Evolutionary conservation across 2,888 invertebrate genomes (phyloP), one percentile per base, ranked within the genome.

Genomic region (Theodoxus fluviatilis): DNA sequence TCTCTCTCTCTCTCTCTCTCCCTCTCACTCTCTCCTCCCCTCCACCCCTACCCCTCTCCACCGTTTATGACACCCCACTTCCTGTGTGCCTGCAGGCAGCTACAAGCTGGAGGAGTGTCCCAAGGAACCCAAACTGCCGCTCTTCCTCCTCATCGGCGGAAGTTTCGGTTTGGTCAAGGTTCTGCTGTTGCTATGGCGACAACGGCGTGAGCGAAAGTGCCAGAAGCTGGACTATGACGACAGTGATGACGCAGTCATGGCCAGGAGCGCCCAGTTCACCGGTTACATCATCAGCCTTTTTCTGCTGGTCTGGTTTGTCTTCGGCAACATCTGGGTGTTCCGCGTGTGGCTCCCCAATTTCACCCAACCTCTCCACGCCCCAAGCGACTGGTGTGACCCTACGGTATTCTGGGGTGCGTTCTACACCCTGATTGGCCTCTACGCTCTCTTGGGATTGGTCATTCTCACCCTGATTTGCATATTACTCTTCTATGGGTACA

Each of bases 81-180:
- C n/a, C n/a, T n/a, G n/a, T n/a, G n/a, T n/a, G n/a, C n/a, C n/a
- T 83, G n/a, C 89, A 94, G 94, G 94, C 75, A 90, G 93, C 67
- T 92, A 93, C 82, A 93, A 92, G 87, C 90, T 93, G 74, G 90
- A 92, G 25, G 93, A 93, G 84, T 94, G 94, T 78, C 94, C 94
- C 0, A 90, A 90, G 61, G 92, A 93, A 86, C 92, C 92, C 0
- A 90, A 92, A 73, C 91, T 94, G 75, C 93, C 94, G 0, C 91
- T 93, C 33, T 94, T 94, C 88, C 92, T 94, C 91, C 90, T 94
- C 70, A 93, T 94, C 15, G 94, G 94, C 0, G 94, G 94, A 0
- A 90, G 91, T 9, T 90, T 93, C 15, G 93, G 93, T 0, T 90
- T 92, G 28, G 89, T 92, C 1, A 92, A 92, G 73, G 57, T 83